These are phyloP conservation scores for Osmoderma eremita DNA, from an alignment of 2,888 invertebrate genomes.

Conservation along the genomic window DNA sequence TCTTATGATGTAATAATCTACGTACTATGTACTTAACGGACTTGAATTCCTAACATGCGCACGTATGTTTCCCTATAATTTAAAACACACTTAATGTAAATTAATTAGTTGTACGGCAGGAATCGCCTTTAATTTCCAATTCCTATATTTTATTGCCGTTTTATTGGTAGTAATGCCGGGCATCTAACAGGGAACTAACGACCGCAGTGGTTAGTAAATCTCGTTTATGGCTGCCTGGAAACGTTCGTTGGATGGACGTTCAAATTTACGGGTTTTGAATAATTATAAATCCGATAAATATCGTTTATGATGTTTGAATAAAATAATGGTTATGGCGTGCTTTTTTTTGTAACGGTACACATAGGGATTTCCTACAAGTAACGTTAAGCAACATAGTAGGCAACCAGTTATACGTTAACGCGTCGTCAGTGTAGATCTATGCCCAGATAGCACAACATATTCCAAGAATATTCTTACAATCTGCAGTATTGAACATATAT, in stretches of 20 bases:
- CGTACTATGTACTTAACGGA: too few species aligned
- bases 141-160: slow-evolving; percentile 22
- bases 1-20: too few species aligned
- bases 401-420: too few species aligned
- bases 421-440: too few species aligned
- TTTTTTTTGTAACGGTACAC: too few species aligned
- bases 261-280: background rate
- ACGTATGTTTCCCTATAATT: background rate
- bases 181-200: slow-evolving; percentile 25
- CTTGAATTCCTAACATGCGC: too few species aligned
- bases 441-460: too few species aligned
- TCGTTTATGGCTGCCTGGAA: slow-evolving; percentile 15
- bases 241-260: background rate
- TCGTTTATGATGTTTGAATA: slow-evolving; percentile 9
- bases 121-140: slow-evolving; percentile 15
- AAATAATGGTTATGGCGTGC: too few species aligned
- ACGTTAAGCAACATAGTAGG: too few species aligned
- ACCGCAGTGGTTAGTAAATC: slow-evolving; percentile 21
- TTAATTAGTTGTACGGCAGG: slow-evolving; percentile 15
- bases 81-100: slow-evolving; percentile 12
- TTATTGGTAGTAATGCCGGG: slow-evolving; percentile 6
- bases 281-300: slow-evolving; percentile 3
- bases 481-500: too few species aligned
- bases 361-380: too few species aligned
- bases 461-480: too few species aligned